Conservation (phyloP, 1,140 invertebrate genomes). For the Drosophila melanogaster region Release_6_plus_ISO1_MT NT_033779.5:265001-265500, state of each 20-base stretch:
- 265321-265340: constrained; percentile 62
- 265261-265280: constrained; percentile 68
- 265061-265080: constrained; percentile 69
- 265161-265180: constrained; percentile 69
- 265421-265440: constrained; percentile 86
- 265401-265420: constrained; percentile 65
- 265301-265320: constrained; percentile 56
- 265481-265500: constrained; percentile 96
- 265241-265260: constrained; percentile 40
- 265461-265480: constrained; percentile 92
- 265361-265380: constrained; percentile 37
- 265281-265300: constrained; percentile 77
- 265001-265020: constrained; percentile 44
- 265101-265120: constrained; percentile 42
- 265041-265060: constrained; percentile 69
- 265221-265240: constrained; percentile 29
- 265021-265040: constrained; percentile 55
- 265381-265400: constrained; percentile 34
- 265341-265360: constrained; percentile 44
- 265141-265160: constrained; percentile 81
- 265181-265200: constrained; percentile 77
- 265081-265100: constrained; percentile 82
- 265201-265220: constrained; percentile 75
- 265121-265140: constrained; percentile 24
- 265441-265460: constrained; percentile 95